Conservation (phyloP, 1,140 invertebrate genomes). For the Drosophila tsacasi region DNA sequence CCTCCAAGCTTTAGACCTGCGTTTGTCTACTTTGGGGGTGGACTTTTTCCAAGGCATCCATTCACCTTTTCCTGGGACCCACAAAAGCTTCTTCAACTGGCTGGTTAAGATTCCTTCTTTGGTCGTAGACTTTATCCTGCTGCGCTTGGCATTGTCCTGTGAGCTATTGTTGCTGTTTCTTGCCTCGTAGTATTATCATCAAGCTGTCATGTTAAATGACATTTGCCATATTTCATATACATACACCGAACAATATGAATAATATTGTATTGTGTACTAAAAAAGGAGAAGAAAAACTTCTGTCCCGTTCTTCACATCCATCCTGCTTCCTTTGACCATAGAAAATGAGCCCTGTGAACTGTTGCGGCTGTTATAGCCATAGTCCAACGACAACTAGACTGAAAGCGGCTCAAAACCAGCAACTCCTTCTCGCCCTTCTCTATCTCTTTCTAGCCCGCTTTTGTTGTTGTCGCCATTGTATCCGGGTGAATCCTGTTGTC, state of each 20-base stretch:
- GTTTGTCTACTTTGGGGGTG: slow-evolving; percentile 4
- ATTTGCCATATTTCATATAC: slow-evolving; percentile 84
- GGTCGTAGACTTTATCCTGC: slow-evolving; percentile 40
- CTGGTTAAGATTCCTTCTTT: slow-evolving; percentile 35
- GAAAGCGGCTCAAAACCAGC: slow-evolving; percentile 39
- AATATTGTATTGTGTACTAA: slow-evolving; percentile 46
- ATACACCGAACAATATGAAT: slow-evolving; percentile 51
- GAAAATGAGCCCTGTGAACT: slow-evolving; percentile 81
- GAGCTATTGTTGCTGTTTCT: slow-evolving; percentile 37
- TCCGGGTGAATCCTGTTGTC: slow-evolving; percentile 59
- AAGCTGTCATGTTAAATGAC: slow-evolving; percentile 84
- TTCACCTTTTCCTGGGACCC: slow-evolving; percentile 22
- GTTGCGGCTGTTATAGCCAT: slow-evolving; percentile 65
- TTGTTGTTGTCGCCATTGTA: slow-evolving; percentile 54
- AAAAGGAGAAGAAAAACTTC: slow-evolving; percentile 31
- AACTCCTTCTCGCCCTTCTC: slow-evolving; percentile 10
- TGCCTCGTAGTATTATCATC: slow-evolving; percentile 79
- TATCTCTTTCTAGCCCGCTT: slow-evolving; percentile 4
- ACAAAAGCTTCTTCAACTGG: slow-evolving; percentile 37
- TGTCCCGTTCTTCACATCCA: slow-evolving; percentile 30
- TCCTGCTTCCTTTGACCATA: slow-evolving; percentile 74
- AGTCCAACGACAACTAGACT: slow-evolving; percentile 26
- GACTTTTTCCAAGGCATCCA: slow-evolving; percentile 12
- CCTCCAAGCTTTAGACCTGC: not conserved
- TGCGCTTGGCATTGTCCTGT: slow-evolving; percentile 50